Percentiles rank a stretch among this genome's conserved stretches.
These are phyloP conservation scores for Propsilocerus akamusi DNA, from an alignment of 1,140 invertebrate genomes.

Conservation along the genomic window DNA sequence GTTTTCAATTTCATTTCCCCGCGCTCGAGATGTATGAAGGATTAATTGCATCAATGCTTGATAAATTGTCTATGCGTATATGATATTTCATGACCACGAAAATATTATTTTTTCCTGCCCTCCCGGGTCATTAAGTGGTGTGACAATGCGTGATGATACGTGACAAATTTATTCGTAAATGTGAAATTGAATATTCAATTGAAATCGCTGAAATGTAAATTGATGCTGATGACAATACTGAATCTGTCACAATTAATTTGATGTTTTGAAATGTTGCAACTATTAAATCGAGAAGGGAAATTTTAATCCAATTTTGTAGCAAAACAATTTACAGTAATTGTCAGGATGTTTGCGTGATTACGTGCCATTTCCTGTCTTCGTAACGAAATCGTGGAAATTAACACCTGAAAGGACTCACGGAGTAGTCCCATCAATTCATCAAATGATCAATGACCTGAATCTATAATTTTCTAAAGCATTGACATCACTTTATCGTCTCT, in stretches of 20 bases:
- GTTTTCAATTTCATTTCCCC: neutral
- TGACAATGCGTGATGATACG: no score
- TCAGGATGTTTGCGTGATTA: neutral
- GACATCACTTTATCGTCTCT: no score
- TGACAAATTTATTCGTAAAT: no score
- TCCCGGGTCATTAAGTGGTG: no score
- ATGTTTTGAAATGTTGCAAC: neutral
- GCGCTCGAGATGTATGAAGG: neutral
- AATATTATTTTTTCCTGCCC: no score
- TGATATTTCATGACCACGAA: neutral
- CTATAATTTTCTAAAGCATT: no score
- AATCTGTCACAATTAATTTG: neutral
- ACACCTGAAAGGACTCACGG: neutral
- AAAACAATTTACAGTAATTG: neutral
- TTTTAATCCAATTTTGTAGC: neutral
- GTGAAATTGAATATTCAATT: neutral
- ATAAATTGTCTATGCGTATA: neutral
- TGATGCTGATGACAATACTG: neutral
- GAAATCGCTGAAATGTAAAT: neutral
- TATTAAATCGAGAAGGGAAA: neutral
- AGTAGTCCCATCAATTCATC: no score
- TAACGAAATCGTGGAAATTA: neutral
- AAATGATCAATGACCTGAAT: no score
- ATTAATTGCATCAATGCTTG: constrained; percentile 2
- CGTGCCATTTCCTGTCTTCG: neutral